Evolutionary conservation across 2,113 vertebrate species (phyloP), one percentile per base, ranked within the genome.

Genomic region (Cnemophilus loriae): DNA sequence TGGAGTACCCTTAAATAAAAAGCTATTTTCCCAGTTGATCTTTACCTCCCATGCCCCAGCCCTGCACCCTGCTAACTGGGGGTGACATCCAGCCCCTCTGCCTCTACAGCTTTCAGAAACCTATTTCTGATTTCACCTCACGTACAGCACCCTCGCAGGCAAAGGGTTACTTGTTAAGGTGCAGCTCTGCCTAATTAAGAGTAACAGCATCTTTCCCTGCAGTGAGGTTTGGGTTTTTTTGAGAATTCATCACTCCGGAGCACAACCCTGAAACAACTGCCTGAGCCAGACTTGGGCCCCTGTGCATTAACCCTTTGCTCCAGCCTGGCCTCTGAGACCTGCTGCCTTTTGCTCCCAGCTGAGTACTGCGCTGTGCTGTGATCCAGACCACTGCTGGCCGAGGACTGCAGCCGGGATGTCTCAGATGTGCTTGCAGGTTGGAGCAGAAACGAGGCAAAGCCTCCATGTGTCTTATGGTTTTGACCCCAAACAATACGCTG

Each of bases 351-450:
- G 22, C 26, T 86, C 30, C 61, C 65, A 60, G 60, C 28, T 42
- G 17, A 77, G 41, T 50, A 64, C 78, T 78, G 79, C 0, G 3
- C 50, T 74, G 50, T 68, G 52, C 71, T 28, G 15, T 70, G 90
- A 67, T 78, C 74, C 75, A 65, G 82, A 75, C 1, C 16, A 50
- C 61, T 63, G 63, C 41, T 4, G 28, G 74, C 39, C 1, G 52
- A 1, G 35, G 88, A 52, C 7, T 2, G 16, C 50, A 76, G 85
- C 55, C 37, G 33, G 82, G 55, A 46, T 56, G 50, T 88, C 89
- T 94, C 78, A 73, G 80, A 78, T 89, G 73, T 52, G 15, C 69
- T 77, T 55, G 74, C 92, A 95, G 91, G 76, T 60, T 95, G 88
- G 67, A 95, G 77, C n/a, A 80, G 91, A 87, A 86, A 11, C 0